Base-by-base conservation (phyloP, 1,140 invertebrate genomes). In the Drosophila nasuta region DNA sequence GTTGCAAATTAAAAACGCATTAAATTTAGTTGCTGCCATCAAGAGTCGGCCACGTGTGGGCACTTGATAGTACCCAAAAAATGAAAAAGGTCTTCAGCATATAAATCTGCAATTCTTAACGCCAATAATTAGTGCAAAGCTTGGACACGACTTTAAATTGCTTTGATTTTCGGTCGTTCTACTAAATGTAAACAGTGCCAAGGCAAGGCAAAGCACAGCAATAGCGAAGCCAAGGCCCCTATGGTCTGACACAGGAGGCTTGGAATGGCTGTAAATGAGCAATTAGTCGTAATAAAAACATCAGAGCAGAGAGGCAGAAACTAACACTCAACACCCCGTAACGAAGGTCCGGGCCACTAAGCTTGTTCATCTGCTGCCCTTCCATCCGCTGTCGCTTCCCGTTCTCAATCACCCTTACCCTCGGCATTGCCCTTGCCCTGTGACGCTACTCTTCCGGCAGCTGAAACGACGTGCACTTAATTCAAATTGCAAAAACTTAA, bases 261-360 rank as follows among this genome's bases (percentile, higher is more conserved):
- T 15, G 57, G 41, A 43, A 38, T 7, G 35, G 25, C 77, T 83
- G 77, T 81, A 83, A 88, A 78, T 89, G 85, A 88, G 81, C 85
- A 88, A 88, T 88, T 88, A 88, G 80, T 77, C 74, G 75, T 68
- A 83, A 88, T 83, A 81, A 88, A 88, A 88, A 81, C 81, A 81
- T 83, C 81, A 70, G 66, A 57, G 60, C 25, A 13, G 38, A 49
- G 70, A 52, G 70, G 48, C 56, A 45, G 52, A 69, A 64, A 71
- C 67, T 70, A 75, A 64, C 73, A 71, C 73, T 64, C 73, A 71
- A 72, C 49, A 56, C 43, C 49, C 35, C 38, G 17, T 15, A 35
- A 54, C 74, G n/a, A 57, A 65, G 35, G 59, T 48, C 38, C 41
- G 57, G 13, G 28, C n/a, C 11, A 60, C 71, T 17, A 30, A 60